phyloP scores from a whole-genome alignment of 2,113 vertebrate genomes.

The Chaenocephalus aceratus region DNA sequence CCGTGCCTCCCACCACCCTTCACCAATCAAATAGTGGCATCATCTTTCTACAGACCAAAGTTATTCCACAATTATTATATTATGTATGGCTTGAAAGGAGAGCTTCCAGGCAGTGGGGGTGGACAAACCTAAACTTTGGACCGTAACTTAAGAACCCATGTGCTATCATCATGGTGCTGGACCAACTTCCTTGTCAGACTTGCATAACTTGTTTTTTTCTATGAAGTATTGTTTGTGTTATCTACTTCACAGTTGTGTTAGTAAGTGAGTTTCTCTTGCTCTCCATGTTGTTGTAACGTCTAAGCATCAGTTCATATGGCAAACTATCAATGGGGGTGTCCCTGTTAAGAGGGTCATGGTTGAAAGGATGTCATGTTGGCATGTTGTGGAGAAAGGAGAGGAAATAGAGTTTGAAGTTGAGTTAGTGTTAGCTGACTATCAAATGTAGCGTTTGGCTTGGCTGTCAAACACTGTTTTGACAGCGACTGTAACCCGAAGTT shows the following conservation, averaged over 20 bases:
- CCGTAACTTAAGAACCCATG: constrained; percentile 54
- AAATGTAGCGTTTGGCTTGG: constrained; percentile 75
- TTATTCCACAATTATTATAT: constrained; percentile 77
- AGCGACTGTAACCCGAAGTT: constrained; percentile 55
- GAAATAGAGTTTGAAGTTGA: constrained; percentile 70
- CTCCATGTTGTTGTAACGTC: constrained; percentile 34
- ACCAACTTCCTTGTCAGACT: constrained; percentile 44
- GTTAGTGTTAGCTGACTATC: constrained; percentile 65
- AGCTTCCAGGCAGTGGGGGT: constrained; percentile 69
- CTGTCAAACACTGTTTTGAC: constrained; percentile 63
- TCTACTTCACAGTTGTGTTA: constrained; percentile 8
- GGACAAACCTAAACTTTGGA: constrained; percentile 67
- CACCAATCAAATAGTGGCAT: constrained; percentile 81
- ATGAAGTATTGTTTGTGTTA: constrained; percentile 32
- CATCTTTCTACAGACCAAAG: constrained; percentile 80
- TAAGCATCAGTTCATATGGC: constrained; percentile 23
- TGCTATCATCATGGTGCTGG: constrained; percentile 41
- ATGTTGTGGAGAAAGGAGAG: constrained; percentile 45
- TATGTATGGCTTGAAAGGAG: constrained; percentile 69
- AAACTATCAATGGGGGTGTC: constrained; percentile 24
- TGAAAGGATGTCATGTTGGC: constrained; percentile 32
- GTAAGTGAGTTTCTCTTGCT: constrained; percentile 31
- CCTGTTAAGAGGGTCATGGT: constrained; percentile 36
- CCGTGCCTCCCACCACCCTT: constrained; percentile 68
- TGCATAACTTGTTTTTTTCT: constrained; percentile 40